Evolutionary conservation across 2,888 invertebrate genomes (phyloP).

Genomic region (Drosophila monieri): DNA sequence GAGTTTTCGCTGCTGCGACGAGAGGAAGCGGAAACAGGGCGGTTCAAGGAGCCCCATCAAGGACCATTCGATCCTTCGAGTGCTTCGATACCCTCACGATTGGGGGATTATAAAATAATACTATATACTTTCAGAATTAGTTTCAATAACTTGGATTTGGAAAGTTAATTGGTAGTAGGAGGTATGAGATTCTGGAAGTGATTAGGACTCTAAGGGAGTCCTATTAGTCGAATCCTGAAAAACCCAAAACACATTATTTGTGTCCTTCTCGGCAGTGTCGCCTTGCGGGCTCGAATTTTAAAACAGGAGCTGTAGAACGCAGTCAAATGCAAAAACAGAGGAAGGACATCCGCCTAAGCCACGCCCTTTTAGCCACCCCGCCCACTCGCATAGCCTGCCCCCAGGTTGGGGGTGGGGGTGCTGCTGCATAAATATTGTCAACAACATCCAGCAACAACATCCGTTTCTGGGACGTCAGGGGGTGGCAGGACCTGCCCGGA

Average conservation of each 20-base stretch:
- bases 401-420: slow-evolving; percentile 47
- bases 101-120: neutral
- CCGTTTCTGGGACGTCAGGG: slow-evolving; percentile 21
- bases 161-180: too few species aligned
- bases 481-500: neutral
- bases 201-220: neutral
- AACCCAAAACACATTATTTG: slow-evolving; percentile 5
- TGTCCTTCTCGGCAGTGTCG: slow-evolving; percentile 42
- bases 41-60: slow-evolving; percentile 47
- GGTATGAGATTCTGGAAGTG: neutral
- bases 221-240: neutral
- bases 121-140: too few species aligned
- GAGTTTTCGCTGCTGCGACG: slow-evolving; percentile 37
- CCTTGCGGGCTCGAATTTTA: slow-evolving; percentile 64
- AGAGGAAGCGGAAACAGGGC: slow-evolving; percentile 73
- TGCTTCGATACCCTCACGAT: slow-evolving; percentile 32
- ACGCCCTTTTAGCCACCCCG: neutral
- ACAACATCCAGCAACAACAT: slow-evolving; percentile 42
- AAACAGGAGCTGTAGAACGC: slow-evolving; percentile 71
- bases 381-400: neutral
- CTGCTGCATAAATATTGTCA: slow-evolving; percentile 77
- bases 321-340: slow-evolving; percentile 65
- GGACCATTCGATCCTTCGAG: slow-evolving; percentile 65
- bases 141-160: too few species aligned
- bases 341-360: neutral